Evolutionary conservation across 2,113 vertebrate species (phyloP), one percentile per base, ranked within the genome.

Genomic region (Bettongia penicillata): DNA sequence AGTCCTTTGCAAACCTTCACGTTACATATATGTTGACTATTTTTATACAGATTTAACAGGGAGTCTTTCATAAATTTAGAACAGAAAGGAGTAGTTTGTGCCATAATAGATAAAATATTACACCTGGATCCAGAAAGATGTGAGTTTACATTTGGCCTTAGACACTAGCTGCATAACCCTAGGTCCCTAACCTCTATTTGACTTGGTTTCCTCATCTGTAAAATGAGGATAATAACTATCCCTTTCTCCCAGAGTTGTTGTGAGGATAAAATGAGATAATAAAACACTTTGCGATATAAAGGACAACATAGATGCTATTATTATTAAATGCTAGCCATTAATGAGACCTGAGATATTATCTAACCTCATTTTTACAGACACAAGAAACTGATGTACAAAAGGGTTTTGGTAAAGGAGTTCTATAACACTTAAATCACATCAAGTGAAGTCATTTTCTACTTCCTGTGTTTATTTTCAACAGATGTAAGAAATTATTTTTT

Each of bases 381-480:
- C 24, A 55, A 55, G 53, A 55, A 61, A 61, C 26, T 61, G 9
- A 31, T n/a, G 12, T 14, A 77, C 26, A 31, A 31, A 77, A 77
- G 37, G 37, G 16, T 19, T n/a, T n/a, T 50, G 37, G 43, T 10
- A 48, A 55, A 93, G 89, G 7, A 51, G 51, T 31, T 47, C 51
- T 51, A 28, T 93, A 91, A 93, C 22, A 93, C 68, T 92, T 61
- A 68, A 50, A 11, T 92, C 91, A 50, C 43, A 93, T 96, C n/a
- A 16, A 7, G 14, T 91, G 84, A 93, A 92, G 28, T 16, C 84
- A 48, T 9, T 4, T 94, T 95, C 90, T 55, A 25, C 53, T 31
- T 51, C 14, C 52, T 89, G 8, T 26, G 50, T 77, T 25, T 26
- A 7, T 9, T 77, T n/a, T 93, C 47, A 28, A 8, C 61, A 6